Evolutionary conservation across 1,140 invertebrate genomes (phyloP), one percentile per base, ranked within the genome.

Genomic region (Eubasilissa regina): DNA sequence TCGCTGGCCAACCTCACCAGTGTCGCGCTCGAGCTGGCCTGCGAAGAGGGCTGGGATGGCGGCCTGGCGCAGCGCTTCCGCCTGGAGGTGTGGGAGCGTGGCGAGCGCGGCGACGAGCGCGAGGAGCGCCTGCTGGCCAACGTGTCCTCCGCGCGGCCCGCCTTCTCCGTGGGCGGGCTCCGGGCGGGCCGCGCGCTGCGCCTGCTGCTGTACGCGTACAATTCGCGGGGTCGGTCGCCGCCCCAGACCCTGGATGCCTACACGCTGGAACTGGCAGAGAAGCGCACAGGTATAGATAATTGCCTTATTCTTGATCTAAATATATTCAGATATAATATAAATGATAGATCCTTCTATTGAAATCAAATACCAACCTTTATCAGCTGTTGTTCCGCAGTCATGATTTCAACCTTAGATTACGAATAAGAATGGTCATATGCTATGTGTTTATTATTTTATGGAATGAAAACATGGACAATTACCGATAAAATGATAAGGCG

Each of bases 21-120:
- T 70, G 93, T 95, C 81, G 93, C 94, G 1, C 84, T 95, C 75
- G 89, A 92, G 81, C 44, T 56, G 17, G 12, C 35, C 96, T 96
- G 9, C 97, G 97, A 87, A 15, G 70, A 74, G n/a, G 70, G 51
- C 51, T 74, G 70, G 70, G 96, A 97, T 86, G 96, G 96, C 4
- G 96, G 97, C 0, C 88, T 97, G n/a, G 91, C 92, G 17, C 96
- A 97, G 86, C 91, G 92, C 12, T 97, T 97, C 86, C 87, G 95
- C 58, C 87, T 96, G 51, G 95, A 97, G 87, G 91, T 95, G 51
- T 90, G 89, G 66, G 85, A 87, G 51, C 48, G 77, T 45, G 73
- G 53, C 85, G 86, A 84, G 8, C 11, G 10, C 9, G 85, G 58
- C 55, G 66, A 47, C 85, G 86, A 84, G 7, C 56, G 56, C 56